Conservation (phyloP, 1,140 invertebrate species). For the Philopotamus ludificatus region DNA sequence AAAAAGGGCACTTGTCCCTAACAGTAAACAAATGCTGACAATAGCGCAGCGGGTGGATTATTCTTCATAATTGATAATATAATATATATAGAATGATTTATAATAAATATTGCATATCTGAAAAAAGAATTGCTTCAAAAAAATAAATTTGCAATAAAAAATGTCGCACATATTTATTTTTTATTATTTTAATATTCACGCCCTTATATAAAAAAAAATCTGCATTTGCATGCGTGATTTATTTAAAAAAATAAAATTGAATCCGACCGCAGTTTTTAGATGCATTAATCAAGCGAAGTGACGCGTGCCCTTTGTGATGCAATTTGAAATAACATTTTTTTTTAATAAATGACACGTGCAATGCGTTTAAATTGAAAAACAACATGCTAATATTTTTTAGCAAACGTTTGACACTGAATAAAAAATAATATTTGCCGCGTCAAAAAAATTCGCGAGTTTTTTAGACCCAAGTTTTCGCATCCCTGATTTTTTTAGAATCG, state of each 20-base stretch:
- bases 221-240: conserved; percentile 22
- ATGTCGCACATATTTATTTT: no score
- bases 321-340: conserved; percentile 15
- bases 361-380: no score
- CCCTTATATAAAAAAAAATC: no score
- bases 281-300: background rate
- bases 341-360: background rate
- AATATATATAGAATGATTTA: background rate
- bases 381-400: no score
- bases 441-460: no score
- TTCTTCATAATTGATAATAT: background rate
- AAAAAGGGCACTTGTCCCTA: conserved; percentile 16
- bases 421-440: background rate
- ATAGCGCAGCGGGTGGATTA: conserved; percentile 17
- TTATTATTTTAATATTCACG: background rate
- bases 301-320: conserved; percentile 14
- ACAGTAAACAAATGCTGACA: conserved; percentile 14
- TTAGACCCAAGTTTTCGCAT: no score
- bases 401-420: no score
- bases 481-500: no score
- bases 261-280: conserved; percentile 6
- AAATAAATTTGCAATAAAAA: no score
- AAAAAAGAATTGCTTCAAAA: no score
- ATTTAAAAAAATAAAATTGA: conserved; percentile 12
- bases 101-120: no score